phyloP scores from a whole-genome alignment of 2,888 invertebrate genomes.

The Torymus aiolomorphi region DNA sequence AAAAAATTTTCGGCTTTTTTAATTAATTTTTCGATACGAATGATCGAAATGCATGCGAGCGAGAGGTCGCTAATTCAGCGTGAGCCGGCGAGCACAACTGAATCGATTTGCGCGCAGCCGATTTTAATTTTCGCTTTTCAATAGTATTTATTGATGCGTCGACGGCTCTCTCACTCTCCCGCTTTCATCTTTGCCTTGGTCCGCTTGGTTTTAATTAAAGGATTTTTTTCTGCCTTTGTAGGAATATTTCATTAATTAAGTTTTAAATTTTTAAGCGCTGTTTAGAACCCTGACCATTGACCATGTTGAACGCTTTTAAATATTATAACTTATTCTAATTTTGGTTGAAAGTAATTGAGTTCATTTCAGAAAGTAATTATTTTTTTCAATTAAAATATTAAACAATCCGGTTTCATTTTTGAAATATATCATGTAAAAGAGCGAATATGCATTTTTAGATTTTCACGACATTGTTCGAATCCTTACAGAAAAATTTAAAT shows the following conservation, averaged over 20 bases:
- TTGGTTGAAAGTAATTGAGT: too few species aligned
- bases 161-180: background rate
- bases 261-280: background rate
- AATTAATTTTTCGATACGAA: constrained; percentile 2
- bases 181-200: constrained; percentile 25
- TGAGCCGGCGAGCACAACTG: background rate
- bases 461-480: too few species aligned
- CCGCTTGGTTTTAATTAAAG: constrained; percentile 33
- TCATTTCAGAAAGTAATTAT: too few species aligned
- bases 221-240: constrained; percentile 1
- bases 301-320: too few species aligned
- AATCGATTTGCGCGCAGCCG: background rate
- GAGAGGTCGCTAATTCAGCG: constrained; percentile 9
- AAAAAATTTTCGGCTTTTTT: background rate
- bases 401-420: too few species aligned
- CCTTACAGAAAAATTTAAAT: too few species aligned
- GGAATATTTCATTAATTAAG: constrained; percentile 11
- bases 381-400: too few species aligned
- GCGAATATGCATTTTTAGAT: too few species aligned
- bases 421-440: too few species aligned
- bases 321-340: too few species aligned
- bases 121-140: constrained; percentile 23
- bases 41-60: background rate
- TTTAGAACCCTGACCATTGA: too few species aligned
- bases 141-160: constrained; percentile 19